Conservation (phyloP, 1,140 invertebrate genomes). For the Monomorium pharaonis region DNA sequence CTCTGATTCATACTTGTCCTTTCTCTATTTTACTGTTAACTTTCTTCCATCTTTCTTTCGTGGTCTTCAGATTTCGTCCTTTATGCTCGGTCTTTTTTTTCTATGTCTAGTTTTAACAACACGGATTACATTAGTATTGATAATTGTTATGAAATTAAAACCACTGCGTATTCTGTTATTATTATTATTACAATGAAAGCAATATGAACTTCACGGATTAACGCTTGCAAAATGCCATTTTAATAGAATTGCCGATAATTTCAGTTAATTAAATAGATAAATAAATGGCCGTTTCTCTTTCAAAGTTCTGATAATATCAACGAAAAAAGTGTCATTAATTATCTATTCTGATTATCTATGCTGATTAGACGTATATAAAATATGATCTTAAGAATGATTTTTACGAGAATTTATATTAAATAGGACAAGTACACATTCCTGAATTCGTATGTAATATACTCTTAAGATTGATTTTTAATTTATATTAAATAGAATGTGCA, state of each 20-base stretch:
- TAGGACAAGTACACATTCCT: neutral
- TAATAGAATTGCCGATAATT: neutral
- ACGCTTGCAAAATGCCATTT: neutral
- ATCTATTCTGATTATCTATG: no score
- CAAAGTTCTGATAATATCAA: neutral
- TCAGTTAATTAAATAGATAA: neutral
- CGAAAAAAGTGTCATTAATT: neutral
- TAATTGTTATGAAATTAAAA: neutral
- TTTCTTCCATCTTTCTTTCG: no score
- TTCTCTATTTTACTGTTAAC: no score
- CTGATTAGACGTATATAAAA: neutral
- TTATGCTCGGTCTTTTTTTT: no score
- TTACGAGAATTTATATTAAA: neutral
- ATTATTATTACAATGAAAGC: neutral
- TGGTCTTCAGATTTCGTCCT: no score
- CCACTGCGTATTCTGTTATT: neutral
- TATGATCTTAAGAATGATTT: neutral
- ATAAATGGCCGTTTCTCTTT: neutral
- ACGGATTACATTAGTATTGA: neutral
- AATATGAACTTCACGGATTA: neutral
- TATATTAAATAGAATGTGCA: no score
- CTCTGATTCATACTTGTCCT: no score
- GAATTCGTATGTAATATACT: neutral
- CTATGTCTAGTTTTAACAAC: neutral
- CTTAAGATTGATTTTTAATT: no score